A percentile compares a stretch with the other conserved stretches of the same genome.
Conservation (phyloP, 35 echinoderm and acorn worm species). For the Patiria miniata region DNA sequence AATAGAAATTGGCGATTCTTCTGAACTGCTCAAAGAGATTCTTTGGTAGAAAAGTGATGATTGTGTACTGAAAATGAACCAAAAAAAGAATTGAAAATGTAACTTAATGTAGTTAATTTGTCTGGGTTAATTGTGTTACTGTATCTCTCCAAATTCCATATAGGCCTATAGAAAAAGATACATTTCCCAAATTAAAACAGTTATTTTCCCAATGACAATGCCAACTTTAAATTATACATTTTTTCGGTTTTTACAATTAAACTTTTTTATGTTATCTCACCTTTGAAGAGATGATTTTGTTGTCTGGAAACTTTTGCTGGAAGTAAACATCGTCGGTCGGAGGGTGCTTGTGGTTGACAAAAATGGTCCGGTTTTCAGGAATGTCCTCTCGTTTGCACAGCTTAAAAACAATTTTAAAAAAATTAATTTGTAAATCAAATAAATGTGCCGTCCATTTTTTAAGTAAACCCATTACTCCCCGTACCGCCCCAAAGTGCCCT, state of each 20-base stretch:
- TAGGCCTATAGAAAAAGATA: too few species aligned
- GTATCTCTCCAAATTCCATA: too few species aligned
- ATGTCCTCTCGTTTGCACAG: slow-evolving; percentile 28
- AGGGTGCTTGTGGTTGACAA: slow-evolving; percentile 46
- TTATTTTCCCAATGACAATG: too few species aligned
- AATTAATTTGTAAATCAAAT: neutral
- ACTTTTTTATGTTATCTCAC: slow-evolving; percentile 28
- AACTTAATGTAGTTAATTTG: too few species aligned
- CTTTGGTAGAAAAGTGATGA: slow-evolving; percentile 90
- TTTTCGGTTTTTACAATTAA: neutral
- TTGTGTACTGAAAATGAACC: slow-evolving; percentile 79
- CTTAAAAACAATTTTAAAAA: slow-evolving; percentile 41
- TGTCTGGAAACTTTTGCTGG: slow-evolving; percentile 79
- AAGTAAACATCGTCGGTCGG: slow-evolving; percentile 58
- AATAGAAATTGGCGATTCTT: slow-evolving; percentile 99
- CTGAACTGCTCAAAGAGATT: slow-evolving; percentile 98
- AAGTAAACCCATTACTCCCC: too few species aligned
- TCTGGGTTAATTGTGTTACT: too few species aligned
- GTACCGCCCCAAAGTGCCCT: too few species aligned
- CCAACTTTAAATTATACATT: too few species aligned
- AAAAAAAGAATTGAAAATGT: neutral
- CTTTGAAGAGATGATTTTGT: slow-evolving; percentile 93
- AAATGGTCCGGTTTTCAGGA: slow-evolving; percentile 64
- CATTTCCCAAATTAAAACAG: too few species aligned
- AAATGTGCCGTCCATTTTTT: too few species aligned